These are phyloP conservation scores for Campylomormyrus tamandua DNA, from an alignment of 2,113 vertebrate genomes.

Conservation along the genomic window DNA sequence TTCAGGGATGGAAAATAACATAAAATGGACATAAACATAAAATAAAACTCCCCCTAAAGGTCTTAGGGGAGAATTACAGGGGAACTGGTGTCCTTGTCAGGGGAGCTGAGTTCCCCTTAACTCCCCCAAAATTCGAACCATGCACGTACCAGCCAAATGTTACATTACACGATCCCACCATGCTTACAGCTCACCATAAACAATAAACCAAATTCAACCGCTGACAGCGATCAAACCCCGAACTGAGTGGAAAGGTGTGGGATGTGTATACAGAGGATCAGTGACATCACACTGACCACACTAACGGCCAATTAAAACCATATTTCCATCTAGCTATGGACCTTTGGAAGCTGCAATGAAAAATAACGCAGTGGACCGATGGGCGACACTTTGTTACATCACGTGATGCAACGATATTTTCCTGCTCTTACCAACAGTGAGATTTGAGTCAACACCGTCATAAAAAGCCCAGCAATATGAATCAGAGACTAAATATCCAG, in stretches of 20 bases:
- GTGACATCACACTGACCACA: not conserved
- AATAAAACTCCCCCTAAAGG: not conserved
- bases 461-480: not conserved
- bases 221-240: not conserved
- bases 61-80: not conserved
- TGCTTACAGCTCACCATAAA: not conserved
- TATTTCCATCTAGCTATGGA: not conserved
- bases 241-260: not conserved
- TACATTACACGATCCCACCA: not conserved
- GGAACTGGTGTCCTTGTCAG: not conserved
- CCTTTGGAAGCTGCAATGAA: not conserved
- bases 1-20: not conserved
- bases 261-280: not conserved
- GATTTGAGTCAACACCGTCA: not conserved
- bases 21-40: too few species aligned
- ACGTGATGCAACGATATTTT: not conserved
- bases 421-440: not conserved
- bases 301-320: not conserved
- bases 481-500: not conserved
- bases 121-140: not conserved
- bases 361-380: not conserved
- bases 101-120: not conserved
- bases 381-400: not conserved
- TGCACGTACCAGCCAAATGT: not conserved
- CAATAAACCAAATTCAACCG: not conserved